phyloP scores from a whole-genome alignment of 2,888 invertebrate genomes.

The Embidobia sp. region DNA sequence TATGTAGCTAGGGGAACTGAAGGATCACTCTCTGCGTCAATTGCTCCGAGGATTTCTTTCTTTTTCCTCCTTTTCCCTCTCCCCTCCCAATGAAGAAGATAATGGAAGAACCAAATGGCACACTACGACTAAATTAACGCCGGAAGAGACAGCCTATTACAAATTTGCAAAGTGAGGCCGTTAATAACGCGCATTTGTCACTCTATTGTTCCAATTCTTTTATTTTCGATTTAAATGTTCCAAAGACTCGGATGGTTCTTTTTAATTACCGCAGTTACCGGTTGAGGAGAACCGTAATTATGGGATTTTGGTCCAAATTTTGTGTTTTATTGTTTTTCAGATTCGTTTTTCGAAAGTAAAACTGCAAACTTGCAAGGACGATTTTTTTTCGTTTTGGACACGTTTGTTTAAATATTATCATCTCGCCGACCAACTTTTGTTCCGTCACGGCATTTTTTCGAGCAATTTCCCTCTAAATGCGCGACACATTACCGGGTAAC shows the following conservation, averaged over 20 bases:
- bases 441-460: constrained; percentile 1
- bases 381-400: not conserved
- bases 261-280: not conserved
- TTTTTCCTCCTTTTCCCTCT: constrained; percentile 53
- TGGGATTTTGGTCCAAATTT: too few relatives aligned
- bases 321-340: too few relatives aligned
- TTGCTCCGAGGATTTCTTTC: constrained; percentile 62
- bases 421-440: not conserved
- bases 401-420: not conserved
- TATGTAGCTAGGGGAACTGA: constrained; percentile 72
- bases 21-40: constrained; percentile 67
- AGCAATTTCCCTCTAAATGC: not conserved
- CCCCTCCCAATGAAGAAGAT: constrained; percentile 50
- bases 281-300: not conserved
- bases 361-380: too few relatives aligned
- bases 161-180: constrained; percentile 45
- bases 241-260: not conserved
- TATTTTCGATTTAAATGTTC: constrained; percentile 3
- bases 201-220: constrained; percentile 37
- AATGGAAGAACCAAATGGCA: constrained; percentile 60
- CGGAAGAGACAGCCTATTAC: constrained; percentile 53
- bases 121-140: constrained; percentile 56
- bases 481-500: not conserved
- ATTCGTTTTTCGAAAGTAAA: too few relatives aligned
- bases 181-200: constrained; percentile 42